Conservation (phyloP, 2,113 vertebrate genomes). For the Pterocles orientalis region DNA sequence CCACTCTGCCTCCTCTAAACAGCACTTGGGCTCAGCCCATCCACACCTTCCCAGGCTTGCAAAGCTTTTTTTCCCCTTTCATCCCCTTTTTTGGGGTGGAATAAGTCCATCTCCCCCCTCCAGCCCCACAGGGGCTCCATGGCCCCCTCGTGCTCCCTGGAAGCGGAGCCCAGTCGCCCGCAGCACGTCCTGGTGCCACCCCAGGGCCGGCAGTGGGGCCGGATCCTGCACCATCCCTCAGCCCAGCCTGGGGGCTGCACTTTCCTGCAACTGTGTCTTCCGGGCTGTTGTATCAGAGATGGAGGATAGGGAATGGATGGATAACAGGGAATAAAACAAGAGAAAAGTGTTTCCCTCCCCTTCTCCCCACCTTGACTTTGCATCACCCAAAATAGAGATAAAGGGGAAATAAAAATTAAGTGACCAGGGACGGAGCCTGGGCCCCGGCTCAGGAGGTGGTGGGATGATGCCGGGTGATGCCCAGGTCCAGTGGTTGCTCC, state of each 20-base stretch:
- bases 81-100: not conserved
- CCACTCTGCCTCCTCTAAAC: not conserved
- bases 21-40: not conserved
- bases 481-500: not conserved
- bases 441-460: not conserved
- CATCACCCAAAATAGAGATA: not conserved
- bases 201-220: not conserved
- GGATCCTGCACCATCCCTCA: not conserved
- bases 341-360: not conserved
- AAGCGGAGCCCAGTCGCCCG: not conserved
- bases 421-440: not conserved
- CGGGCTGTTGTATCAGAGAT: not conserved
- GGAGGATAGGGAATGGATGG: not conserved
- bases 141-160: accelerated
- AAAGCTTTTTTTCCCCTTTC: not conserved
- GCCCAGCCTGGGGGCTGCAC: not conserved
- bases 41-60: not conserved
- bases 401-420: not conserved
- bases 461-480: not conserved
- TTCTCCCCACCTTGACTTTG: not conserved
- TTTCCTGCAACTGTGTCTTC: accelerated
- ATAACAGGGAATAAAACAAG: too few relatives aligned
- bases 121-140: not conserved
- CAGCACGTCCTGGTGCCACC: not conserved
- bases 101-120: not conserved